A percentile compares a stretch with the other conserved stretches of the same genome.
These are phyloP conservation scores for Coleophora flavipennella DNA, from an alignment of 2,888 invertebrate genomes.

Conservation along the genomic window DNA sequence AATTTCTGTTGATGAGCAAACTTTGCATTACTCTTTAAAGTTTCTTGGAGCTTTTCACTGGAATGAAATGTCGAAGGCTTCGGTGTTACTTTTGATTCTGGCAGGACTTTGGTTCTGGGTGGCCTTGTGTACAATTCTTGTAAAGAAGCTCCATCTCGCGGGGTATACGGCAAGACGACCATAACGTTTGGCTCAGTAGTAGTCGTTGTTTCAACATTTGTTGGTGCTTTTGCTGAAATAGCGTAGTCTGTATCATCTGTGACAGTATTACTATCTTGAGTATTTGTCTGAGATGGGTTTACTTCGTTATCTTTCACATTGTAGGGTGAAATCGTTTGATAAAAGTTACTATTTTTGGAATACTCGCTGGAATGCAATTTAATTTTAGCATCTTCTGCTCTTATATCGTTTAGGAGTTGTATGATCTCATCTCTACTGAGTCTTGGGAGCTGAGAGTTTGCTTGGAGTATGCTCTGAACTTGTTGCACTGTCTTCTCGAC, in stretches of 20 bases:
- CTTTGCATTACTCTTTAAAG: constrained; percentile 29
- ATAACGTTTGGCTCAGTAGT: constrained; percentile 63
- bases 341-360: constrained; percentile 18
- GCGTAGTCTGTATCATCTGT: constrained; percentile 16
- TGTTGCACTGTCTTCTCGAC: constrained; percentile 77
- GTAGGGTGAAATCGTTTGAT: constrained; percentile 23
- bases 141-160: constrained; percentile 68
- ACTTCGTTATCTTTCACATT: constrained; percentile 41
- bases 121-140: constrained; percentile 78
- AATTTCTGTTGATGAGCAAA: constrained; percentile 31
- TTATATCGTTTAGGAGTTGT: constrained; percentile 77
- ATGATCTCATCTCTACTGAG: constrained; percentile 77
- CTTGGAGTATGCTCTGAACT: constrained; percentile 75
- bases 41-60: constrained; percentile 28
- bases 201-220: constrained; percentile 37
- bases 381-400: constrained; percentile 60
- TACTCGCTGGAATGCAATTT: constrained; percentile 31
- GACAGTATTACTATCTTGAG: constrained; percentile 21
- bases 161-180: constrained; percentile 78
- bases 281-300: constrained; percentile 20
- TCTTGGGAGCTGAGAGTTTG: constrained; percentile 75
- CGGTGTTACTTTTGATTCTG: constrained; percentile 37
- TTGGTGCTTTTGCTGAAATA: constrained; percentile 18
- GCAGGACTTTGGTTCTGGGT: constrained; percentile 74
- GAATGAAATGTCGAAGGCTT: constrained; percentile 29